Base-by-base conservation (phyloP, 2,888 invertebrate species). In the Zhuqinia jingwanae region DNA sequence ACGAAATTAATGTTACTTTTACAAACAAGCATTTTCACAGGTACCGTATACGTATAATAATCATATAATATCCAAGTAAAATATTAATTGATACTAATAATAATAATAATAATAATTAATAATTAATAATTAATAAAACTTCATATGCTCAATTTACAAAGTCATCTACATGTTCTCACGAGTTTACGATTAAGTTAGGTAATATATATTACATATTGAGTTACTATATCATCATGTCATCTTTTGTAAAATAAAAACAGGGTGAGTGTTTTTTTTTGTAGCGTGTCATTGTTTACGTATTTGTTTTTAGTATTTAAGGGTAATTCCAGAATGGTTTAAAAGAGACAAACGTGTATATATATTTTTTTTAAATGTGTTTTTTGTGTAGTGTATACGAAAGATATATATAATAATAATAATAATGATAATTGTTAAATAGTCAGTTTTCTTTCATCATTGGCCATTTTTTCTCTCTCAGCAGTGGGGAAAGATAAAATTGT, bases 11-110 rank as follows among this genome's bases (percentile, higher is more conserved):
- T 50, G 27, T 60, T 65, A 36, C 65, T 45, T n/a, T 27, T 53
- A 73, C 50, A 79, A 79, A 63, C 13, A 65, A 79, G 47, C 58
- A 65, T 0, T 22, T 73, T 53, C 73, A 73, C 81, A 70, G 45
- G 56, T 73, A 70, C 70, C 47, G 11, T 73, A 73, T 47, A 27
- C n/a, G 25, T 65, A 17, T 65, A 25, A 20, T 70, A 70, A 70
- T 45, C 25, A 70, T 45, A 68, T 45, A 45, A 27, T 63, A 56
- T 36, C 36, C 5, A 36, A 8, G 8, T 36, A 36, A 36, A 36
- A 36, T n/a, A n/a, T n/a, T n/a, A n/a, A n/a, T n/a, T n/a, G n/a
- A 75, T 36, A 11, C 56, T 58, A 58, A 20, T 65, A 65, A 36
- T 65, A 65, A 36, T 11, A 6, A 58, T 8, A 6, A 22, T 8